Evolutionary conservation across 1,140 invertebrate species (phyloP), one percentile per base, ranked within the genome.

Genomic region (Melitaea cinxia): DNA sequence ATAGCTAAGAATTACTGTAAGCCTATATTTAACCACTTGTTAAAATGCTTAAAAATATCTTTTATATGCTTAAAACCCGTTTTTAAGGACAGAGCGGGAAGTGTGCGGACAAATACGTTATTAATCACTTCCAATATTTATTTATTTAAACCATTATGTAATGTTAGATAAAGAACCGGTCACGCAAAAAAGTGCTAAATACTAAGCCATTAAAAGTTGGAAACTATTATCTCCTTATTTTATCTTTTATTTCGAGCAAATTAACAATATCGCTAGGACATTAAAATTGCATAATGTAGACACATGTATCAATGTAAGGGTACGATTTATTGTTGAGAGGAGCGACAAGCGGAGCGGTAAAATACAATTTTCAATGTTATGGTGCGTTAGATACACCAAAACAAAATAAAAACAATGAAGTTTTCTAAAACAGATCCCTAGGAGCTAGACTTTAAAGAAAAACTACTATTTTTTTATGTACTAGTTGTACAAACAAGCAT

Each of bases 181-280:
- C 33, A 4, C 23, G 47, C 35, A 65, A 65, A 64, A 56, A 65
- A 55, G 62, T 65, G 62, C 33, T 52, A 65, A 58, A 65, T 50
- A 30, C 24, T 17, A 14, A 35, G n/a, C 55, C 58, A 58, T 65
- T 65, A 60, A 42, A 19, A 17, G 15, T n/a, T 35, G 23, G 10
- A 42, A 33, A 33, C 28, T 49, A 14, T 57, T 65, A 60, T 60
- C 58, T 52, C 9, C 21, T 52, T 26, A 21, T 57, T 57, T 60
- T 57, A 65, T 65, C 62, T 39, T 23, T 52, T 30, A 55, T 42
- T 66, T 57, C 49, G 35, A 66, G 54, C 35, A 62, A 69, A 73
- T 75, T 80, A 77, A 74, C 66, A 61, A 63, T 67, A 56, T 60
- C 65, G 62, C 71, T 78, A 52, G 59, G 65, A 62, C 49, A 64